A percentile compares a stretch with the other conserved stretches of the same genome.
Evolutionary conservation across 2,113 vertebrate species (phyloP).

Genomic region (Dendropsophus ebraccatus): DNA sequence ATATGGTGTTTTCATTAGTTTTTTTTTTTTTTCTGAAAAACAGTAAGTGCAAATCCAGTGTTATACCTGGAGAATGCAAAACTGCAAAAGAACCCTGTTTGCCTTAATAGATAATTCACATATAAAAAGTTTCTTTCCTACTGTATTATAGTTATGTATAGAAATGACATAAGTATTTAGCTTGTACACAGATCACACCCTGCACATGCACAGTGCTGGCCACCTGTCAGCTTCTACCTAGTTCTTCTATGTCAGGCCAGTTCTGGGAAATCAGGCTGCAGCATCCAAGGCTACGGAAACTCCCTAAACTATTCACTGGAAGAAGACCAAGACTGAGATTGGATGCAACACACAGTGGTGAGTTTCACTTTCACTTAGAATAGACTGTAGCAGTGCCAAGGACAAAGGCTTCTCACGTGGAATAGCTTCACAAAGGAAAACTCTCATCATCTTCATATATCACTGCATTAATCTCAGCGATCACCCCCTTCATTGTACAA

Average conservation of each 20-base stretch:
- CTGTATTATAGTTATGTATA: too few relatives aligned
- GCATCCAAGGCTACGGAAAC: neutral
- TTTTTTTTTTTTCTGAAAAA: too few relatives aligned
- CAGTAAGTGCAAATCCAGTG: too few relatives aligned
- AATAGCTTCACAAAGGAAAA: too few relatives aligned
- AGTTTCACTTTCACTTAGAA: conserved; percentile 19
- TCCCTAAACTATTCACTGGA: neutral
- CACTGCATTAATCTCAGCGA: too few relatives aligned
- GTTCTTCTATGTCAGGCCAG: neutral
- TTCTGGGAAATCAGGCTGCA: neutral
- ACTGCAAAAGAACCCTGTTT: too few relatives aligned
- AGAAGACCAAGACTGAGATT: too few relatives aligned
- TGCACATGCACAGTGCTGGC: neutral
- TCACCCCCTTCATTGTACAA: neutral
- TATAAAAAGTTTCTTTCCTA: neutral
- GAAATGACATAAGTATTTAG: neutral
- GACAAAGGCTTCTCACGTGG: neutral
- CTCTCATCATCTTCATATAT: neutral
- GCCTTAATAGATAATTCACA: neutral
- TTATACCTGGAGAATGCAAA: too few relatives aligned
- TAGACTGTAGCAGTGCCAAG: neutral
- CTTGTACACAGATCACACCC: neutral
- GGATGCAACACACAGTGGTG: neutral
- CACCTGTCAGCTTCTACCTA: neutral
- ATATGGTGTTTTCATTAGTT: too few relatives aligned